Evolutionary conservation across 2,113 vertebrate genomes (phyloP).

Genomic region (Rallus limicola): DNA sequence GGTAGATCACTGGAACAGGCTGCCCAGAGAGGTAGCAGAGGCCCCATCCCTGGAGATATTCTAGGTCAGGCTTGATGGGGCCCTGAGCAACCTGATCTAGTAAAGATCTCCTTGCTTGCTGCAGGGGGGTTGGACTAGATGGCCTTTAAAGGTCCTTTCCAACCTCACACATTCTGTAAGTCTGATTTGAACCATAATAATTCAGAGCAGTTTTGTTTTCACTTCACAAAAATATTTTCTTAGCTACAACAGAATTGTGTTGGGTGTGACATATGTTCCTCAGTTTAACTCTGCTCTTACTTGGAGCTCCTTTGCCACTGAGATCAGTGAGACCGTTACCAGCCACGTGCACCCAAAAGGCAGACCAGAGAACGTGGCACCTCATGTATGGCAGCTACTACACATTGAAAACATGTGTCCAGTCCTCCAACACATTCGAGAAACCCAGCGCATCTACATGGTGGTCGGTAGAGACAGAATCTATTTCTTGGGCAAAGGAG

Average conservation of each 20-base stretch:
- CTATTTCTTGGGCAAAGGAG: neutral
- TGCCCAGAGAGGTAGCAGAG: too few species aligned
- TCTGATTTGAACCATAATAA: neutral
- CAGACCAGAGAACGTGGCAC: neutral
- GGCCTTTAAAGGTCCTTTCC: too few species aligned
- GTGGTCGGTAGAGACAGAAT: neutral
- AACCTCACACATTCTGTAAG: too few species aligned
- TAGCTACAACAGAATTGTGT: neutral
- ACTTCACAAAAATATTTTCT: neutral
- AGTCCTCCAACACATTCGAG: neutral
- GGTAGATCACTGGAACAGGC: too few species aligned
- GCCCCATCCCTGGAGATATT: too few species aligned
- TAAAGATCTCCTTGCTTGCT: too few species aligned
- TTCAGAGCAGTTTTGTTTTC: neutral
- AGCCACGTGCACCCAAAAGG: neutral
- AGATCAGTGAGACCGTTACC: neutral
- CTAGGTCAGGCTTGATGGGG: too few species aligned
- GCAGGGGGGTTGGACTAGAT: too few species aligned
- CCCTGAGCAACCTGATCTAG: too few species aligned
- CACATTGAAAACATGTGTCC: neutral
- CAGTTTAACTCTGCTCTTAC: neutral
- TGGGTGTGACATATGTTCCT: neutral
- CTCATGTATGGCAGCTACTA: neutral
- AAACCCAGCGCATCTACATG: fast-evolving
- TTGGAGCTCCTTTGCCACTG: neutral